Conservation (phyloP, 2,113 vertebrate genomes). For the Phoxinus phoxinus region DNA sequence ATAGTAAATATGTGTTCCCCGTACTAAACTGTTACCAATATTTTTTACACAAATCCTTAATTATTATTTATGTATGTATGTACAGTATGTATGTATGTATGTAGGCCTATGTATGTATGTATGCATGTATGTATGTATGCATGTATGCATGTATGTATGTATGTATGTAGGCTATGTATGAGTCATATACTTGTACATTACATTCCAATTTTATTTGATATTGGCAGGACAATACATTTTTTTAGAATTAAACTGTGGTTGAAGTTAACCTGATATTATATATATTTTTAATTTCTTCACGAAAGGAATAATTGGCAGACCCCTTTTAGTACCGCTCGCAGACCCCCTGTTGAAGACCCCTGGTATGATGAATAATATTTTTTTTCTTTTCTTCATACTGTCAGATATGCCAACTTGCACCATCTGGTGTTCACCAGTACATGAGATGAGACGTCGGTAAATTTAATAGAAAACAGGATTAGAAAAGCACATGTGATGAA, state of each 20-base stretch:
- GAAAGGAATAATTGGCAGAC: neutral
- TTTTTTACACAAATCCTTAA: neutral
- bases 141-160: no score
- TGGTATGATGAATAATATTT: neutral
- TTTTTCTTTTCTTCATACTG: neutral
- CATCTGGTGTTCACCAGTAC: constrained; percentile 22
- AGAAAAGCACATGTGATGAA: constrained; percentile 29
- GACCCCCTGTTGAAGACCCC: constrained; percentile 13
- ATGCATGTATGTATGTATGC: no score
- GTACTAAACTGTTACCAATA: neutral
- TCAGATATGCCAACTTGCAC: constrained; percentile 7
- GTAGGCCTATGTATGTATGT: no score
- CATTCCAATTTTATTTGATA: neutral
- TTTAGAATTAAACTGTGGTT: neutral
- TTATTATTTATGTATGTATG: neutral
- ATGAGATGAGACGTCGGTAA: constrained; percentile 18
- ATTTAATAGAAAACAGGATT: constrained; percentile 30
- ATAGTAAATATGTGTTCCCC: no score
- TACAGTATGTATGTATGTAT: neutral
- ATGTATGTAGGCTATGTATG: no score
- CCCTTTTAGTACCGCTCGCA: neutral
- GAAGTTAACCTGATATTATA: neutral
- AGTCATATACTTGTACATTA: neutral
- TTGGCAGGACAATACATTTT: no score
- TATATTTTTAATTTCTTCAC: no score